Percentiles rank a stretch among this genome's conserved stretches.
Evolutionary conservation across 2,888 invertebrate species (phyloP).

Genomic region (Hypomecis atomaria): DNA sequence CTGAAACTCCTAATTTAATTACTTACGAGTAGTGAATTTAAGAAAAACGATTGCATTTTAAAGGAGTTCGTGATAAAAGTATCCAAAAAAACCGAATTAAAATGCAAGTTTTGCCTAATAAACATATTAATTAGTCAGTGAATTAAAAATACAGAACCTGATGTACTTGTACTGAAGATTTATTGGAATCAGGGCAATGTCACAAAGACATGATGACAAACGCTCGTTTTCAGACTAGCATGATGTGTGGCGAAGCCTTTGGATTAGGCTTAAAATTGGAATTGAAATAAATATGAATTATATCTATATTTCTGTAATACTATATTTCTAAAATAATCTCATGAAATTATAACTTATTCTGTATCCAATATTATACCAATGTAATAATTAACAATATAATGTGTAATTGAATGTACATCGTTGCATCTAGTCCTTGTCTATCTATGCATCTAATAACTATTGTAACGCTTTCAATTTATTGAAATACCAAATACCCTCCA

Average conservation of each 20-base stretch:
- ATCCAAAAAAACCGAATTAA: too few relatives aligned
- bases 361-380: conserved; percentile 6
- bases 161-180: neutral
- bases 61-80: too few relatives aligned
- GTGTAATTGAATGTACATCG: conserved; percentile 23
- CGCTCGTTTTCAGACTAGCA: neutral
- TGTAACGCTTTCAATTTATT: conserved; percentile 22
- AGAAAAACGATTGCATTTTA: too few relatives aligned
- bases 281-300: conserved; percentile 31
- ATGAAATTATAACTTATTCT: conserved; percentile 2
- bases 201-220: too few relatives aligned
- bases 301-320: conserved; percentile 14
- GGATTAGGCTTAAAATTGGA: conserved; percentile 34
- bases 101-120: too few relatives aligned
- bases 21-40: too few relatives aligned
- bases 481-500: conserved; percentile 24
- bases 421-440: conserved; percentile 36
- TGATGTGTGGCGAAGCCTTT: conserved; percentile 7
- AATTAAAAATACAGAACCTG: neutral
- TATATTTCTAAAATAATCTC: conserved; percentile 1
- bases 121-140: too few relatives aligned
- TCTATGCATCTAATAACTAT: conserved; percentile 15
- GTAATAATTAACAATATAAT: conserved; percentile 4
- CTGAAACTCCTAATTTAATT: too few relatives aligned
- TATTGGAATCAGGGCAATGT: too few relatives aligned